Evolutionary conservation across 2,888 invertebrate species (phyloP).

Genomic region (Zaprionus obscuricornis): DNA sequence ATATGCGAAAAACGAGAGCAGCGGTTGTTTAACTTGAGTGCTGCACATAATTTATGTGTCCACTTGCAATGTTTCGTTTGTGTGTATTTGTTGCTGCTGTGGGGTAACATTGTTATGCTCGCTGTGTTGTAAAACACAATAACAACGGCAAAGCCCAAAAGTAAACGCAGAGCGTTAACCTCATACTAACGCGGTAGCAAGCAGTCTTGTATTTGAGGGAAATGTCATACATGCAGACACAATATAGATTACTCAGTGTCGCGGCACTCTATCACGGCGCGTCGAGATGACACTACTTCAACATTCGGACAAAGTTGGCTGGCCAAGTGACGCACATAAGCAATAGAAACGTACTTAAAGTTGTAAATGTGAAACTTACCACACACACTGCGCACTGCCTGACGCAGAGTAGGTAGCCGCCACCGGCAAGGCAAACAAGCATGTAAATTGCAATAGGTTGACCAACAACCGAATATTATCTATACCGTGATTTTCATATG

Average conservation of each 20-base stretch:
- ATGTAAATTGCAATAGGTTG: too few relatives aligned
- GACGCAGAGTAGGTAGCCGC: too few relatives aligned
- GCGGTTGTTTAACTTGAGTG: conserved; percentile 77
- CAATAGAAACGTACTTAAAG: neutral
- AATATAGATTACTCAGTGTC: conserved; percentile 76
- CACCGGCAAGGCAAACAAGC: too few relatives aligned
- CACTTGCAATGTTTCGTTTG: conserved; percentile 76
- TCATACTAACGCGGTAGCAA: conserved; percentile 44
- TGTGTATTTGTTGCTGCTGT: conserved; percentile 22
- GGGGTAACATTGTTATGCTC: conserved; percentile 73
- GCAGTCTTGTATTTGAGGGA: conserved; percentile 2
- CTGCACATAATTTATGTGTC: conserved; percentile 79
- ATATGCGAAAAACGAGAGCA: conserved; percentile 61
- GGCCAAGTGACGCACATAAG: conserved; percentile 12
- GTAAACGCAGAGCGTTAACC: conserved; percentile 26
- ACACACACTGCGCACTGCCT: too few relatives aligned
- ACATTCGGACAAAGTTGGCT: conserved; percentile 35
- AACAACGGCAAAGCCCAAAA: conserved; percentile 62
- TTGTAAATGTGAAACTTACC: neutral
- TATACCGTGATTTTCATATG: too few relatives aligned
- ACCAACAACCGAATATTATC: too few relatives aligned
- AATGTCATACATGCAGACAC: conserved; percentile 52
- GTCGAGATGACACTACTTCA: conserved; percentile 34
- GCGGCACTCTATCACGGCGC: conserved; percentile 69
- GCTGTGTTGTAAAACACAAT: conserved; percentile 74